phyloP scores from a whole-genome alignment of 2,888 invertebrate genomes.

The Protodeltote pygarga region DNA sequence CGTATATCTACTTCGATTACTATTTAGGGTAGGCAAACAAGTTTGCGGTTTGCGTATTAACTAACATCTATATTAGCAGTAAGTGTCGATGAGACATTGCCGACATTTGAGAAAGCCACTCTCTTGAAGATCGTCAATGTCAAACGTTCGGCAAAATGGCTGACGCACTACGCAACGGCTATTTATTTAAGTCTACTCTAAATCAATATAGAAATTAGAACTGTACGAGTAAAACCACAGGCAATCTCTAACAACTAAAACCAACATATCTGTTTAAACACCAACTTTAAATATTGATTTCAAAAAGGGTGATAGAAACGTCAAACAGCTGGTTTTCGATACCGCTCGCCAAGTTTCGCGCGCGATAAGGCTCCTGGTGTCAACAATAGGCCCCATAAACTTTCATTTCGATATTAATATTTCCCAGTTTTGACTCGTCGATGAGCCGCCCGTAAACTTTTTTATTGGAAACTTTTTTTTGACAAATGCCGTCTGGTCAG shows the following conservation, averaged over 20 bases:
- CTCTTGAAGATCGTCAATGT: too few relatives aligned
- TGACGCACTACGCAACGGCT: too few relatives aligned
- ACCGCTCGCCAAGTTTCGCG: constrained; percentile 39
- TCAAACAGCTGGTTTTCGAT: constrained; percentile 30
- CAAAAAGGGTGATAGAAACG: constrained; percentile 22
- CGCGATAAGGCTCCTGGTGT: constrained; percentile 34
- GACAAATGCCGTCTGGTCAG: constrained; percentile 35
- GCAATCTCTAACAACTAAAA: constrained; percentile 23
- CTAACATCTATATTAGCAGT: too few relatives aligned
- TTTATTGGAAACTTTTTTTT: constrained; percentile 53
- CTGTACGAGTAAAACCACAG: too few relatives aligned
- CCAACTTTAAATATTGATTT: constrained; percentile 38
- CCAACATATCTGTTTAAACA: constrained; percentile 13
- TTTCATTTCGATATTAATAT: constrained; percentile 80
- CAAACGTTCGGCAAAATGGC: too few relatives aligned
- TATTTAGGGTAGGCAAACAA: too few relatives aligned
- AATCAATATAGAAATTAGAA: too few relatives aligned
- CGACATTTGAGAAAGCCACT: too few relatives aligned
- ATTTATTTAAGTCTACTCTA: too few relatives aligned
- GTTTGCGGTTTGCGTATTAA: too few relatives aligned
- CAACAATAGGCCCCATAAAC: constrained; percentile 53
- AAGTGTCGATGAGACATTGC: too few relatives aligned
- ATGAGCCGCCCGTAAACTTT: constrained; percentile 62
- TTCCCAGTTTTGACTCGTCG: constrained; percentile 61
- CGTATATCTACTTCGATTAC: too few relatives aligned